These are phyloP conservation scores for Sebastes wilsoni DNA, from an alignment of 2,797 vertebrate genomes.

Conservation along the genomic window DNA sequence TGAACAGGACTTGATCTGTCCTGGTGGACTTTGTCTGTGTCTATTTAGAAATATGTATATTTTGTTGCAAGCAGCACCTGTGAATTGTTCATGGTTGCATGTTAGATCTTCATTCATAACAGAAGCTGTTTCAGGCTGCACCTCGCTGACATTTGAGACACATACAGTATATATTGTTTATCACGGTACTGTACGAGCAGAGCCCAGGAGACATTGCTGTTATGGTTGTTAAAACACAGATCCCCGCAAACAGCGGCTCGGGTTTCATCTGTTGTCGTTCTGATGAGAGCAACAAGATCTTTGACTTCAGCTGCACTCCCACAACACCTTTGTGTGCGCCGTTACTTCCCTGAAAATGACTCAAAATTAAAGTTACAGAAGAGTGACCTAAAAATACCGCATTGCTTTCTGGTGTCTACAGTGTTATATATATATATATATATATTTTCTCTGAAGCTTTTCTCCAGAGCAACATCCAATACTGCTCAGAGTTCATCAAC, in stretches of 20 bases:
- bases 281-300: constrained; percentile 24
- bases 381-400: background rate
- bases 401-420: constrained; percentile 19
- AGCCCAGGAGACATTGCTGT: background rate
- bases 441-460: constrained; percentile 22
- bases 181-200: background rate
- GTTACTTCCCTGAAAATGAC: background rate
- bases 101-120: background rate
- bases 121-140: background rate
- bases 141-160: constrained; percentile 31
- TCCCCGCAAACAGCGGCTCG: constrained; percentile 33
- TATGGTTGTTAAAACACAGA: constrained; percentile 23
- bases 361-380: constrained; percentile 25
- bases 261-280: constrained; percentile 45
- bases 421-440: no score
- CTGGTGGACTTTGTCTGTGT: background rate
- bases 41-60: background rate
- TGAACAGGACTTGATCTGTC: constrained; percentile 70
- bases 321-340: constrained; percentile 1
- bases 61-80: constrained; percentile 2
- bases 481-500: constrained; percentile 27
- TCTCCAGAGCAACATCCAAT: background rate
- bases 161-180: constrained; percentile 8
- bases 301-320: background rate
- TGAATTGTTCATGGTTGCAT: background rate